Evolutionary conservation across 2,797 vertebrate genomes (phyloP).

Genomic region (Muscicapa comitata): DNA sequence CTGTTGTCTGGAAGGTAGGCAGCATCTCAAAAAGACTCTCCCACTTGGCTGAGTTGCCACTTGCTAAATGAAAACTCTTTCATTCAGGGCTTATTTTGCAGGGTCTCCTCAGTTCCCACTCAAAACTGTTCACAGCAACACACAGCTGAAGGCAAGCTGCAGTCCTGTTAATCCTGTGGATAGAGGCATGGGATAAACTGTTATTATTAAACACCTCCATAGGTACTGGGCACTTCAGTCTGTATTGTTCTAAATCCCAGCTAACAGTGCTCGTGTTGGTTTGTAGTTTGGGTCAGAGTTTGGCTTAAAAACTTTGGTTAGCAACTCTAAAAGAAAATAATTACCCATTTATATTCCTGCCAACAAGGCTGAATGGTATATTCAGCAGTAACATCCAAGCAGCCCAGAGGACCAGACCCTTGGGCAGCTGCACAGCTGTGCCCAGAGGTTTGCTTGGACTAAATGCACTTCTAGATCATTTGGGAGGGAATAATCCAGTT

Average conservation of each 20-base stretch:
- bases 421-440: neutral
- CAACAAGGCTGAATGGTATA: neutral
- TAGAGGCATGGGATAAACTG: neutral
- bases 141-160: neutral
- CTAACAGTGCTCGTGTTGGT: neutral
- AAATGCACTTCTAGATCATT: neutral
- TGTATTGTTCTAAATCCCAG: neutral
- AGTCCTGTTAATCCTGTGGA: too few relatives aligned
- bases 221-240: neutral
- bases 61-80: neutral
- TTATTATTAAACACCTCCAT: neutral
- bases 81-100: neutral
- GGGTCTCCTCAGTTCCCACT: neutral
- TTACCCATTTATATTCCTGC: neutral
- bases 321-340: neutral
- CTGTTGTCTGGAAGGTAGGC: neutral
- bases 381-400: neutral
- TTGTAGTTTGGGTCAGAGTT: neutral
- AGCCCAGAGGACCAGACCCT: neutral
- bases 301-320: neutral
- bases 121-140: accelerated
- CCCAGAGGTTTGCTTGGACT: neutral
- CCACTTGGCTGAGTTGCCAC: neutral
- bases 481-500: neutral
- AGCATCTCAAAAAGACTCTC: neutral